phyloP scores from a whole-genome alignment of 2,113 vertebrate species.

The Apus apus region DNA sequence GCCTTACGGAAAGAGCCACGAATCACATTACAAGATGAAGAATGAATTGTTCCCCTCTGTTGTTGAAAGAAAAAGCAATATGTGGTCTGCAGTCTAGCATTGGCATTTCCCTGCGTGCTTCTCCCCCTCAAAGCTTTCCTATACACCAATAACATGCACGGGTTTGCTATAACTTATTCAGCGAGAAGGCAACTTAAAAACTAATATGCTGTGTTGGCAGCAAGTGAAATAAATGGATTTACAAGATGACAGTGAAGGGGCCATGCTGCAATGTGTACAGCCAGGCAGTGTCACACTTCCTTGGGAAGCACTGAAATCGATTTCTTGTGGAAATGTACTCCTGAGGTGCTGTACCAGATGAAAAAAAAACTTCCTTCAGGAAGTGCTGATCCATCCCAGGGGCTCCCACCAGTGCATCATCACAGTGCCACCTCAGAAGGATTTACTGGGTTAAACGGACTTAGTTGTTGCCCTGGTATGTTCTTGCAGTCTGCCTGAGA shows the following conservation, averaged over 20 bases:
- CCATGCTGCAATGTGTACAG: neutral
- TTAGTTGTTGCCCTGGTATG: neutral
- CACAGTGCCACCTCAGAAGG: neutral
- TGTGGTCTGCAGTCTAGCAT: neutral
- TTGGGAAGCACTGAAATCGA: slow-evolving; percentile 37
- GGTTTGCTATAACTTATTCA: slow-evolving; percentile 36
- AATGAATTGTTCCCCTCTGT: neutral
- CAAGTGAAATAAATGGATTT: slow-evolving; percentile 57
- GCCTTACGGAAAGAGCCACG: neutral
- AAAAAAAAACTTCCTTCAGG: neutral
- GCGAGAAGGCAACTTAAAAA: slow-evolving; percentile 34
- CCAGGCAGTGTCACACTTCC: slow-evolving; percentile 21
- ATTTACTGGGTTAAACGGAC: neutral
- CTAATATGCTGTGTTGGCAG: slow-evolving; percentile 27
- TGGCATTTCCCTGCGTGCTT: slow-evolving; percentile 14
- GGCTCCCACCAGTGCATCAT: neutral
- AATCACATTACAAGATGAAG: neutral
- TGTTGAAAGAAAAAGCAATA: neutral
- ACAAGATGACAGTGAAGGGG: slow-evolving; percentile 31
- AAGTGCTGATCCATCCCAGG: neutral
- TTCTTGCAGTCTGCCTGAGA: neutral
- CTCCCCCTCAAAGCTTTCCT: neutral
- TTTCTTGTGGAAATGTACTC: slow-evolving; percentile 46
- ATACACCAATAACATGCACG: slow-evolving; percentile 13
- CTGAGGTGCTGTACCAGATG: neutral